Evolutionary conservation across 1,140 invertebrate genomes (phyloP).

Genomic region (Mylabris phalerata): DNA sequence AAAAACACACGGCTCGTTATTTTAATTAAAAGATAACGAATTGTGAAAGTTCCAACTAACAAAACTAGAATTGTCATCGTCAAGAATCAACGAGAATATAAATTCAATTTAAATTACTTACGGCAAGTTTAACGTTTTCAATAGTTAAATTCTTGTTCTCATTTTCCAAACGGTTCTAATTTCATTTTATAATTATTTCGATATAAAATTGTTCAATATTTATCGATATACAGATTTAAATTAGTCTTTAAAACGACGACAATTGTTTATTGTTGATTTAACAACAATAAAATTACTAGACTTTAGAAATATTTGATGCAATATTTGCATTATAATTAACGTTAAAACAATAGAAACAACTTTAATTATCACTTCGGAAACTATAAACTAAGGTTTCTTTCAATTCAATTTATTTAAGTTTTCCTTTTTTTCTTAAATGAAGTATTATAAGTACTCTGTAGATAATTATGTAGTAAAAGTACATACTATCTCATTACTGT

Average conservation of each 20-base stretch:
- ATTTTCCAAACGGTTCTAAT: neutral
- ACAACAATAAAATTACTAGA: neutral
- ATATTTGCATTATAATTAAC: constrained; percentile 9
- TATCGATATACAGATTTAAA: constrained; percentile 1
- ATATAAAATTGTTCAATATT: neutral
- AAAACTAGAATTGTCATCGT: constrained; percentile 14
- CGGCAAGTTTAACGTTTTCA: constrained; percentile 1
- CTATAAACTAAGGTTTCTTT: neutral
- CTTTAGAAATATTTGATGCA: constrained; percentile 3
- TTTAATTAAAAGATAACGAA: constrained; percentile 27
- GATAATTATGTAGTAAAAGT: no score
- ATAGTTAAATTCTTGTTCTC: neutral
- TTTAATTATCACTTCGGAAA: constrained; percentile 6
- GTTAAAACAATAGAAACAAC: constrained; percentile 3
- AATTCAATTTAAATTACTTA: constrained; percentile 24
- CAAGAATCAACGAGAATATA: constrained; percentile 12
- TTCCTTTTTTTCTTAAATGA: no score
- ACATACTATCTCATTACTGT: no score
- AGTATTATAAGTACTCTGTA: no score
- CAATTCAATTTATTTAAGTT: no score
- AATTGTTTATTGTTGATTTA: constrained; percentile 1
- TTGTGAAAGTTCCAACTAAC: neutral
- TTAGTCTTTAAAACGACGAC: neutral
- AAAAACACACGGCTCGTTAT: neutral
- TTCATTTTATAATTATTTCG: neutral